Evolutionary conservation across 2,888 invertebrate genomes (phyloP), one percentile per base, ranked within the genome.

Genomic region (Crocallis elinguaria): DNA sequence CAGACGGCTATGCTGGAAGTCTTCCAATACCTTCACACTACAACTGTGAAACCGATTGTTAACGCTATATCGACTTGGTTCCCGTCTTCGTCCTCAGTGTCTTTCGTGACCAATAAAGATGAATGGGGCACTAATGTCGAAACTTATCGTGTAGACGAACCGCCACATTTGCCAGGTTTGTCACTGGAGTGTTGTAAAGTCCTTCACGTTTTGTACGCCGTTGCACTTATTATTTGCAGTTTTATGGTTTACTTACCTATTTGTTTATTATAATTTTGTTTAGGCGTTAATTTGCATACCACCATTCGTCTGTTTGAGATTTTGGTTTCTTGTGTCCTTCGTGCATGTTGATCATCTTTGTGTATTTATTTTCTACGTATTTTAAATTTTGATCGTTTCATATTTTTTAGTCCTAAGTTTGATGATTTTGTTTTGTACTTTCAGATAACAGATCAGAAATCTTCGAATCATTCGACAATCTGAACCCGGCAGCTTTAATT

Each of bases 401-500:
- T 9, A 12, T 37, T 25, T 46, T 17, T 45, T 29, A 1, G 25
- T 16, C 9, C 4, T 12, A 13, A 23, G n/a, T 0, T 30, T 13
- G 23, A 17, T 14, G 13, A 9, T 16, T 32, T 35, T 42, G n/a
- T 25, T 25, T 9, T 63, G 36, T 69, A 42, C 67, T 88, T 88
- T 63, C 84, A 91, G 91, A 74, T 35, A 81, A 82, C 57, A 87
- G 88, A 61, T 77, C 82, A 7, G 90, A 90, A 69, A 78, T 92
- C 49, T 87, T 93, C 58, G 94, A 94, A 73, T 93, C 92, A 13
- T 89, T 94, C 62, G 93, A 94, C 67, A 90, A 77, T 52, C 79
- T 94, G 49, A 93, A 92, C 68, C 93, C 94, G 30, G 93, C 93
- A 57, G 93, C 94, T 11, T 74, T 93, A 64, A 90, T 92, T 57